Base-by-base conservation (phyloP, 2,888 invertebrate species). In the Diarsia rubi region DNA sequence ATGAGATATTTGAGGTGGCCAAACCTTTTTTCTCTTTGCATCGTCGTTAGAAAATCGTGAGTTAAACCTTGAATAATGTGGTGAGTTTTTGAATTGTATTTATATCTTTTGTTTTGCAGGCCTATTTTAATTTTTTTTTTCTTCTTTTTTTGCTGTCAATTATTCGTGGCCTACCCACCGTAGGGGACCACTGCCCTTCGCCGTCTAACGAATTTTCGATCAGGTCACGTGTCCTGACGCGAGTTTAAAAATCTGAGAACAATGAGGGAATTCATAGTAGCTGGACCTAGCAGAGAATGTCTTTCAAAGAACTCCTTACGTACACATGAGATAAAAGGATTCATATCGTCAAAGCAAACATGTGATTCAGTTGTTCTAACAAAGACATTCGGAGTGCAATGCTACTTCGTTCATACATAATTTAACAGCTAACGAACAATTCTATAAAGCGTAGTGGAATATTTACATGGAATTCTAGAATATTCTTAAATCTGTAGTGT, bases 361-460 rank as follows among this genome's bases (percentile, higher is more conserved):
- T 44, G 11, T 44, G 57, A 59, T 57, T 57, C n/a, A 67, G 47
- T 57, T 37, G 47, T 57, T 37, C 19, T 9, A 70, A 57, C 47
- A 57, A 45, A 57, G 44, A 52, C 52, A 54, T 74, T 42, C 52
- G 37, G 37, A 65, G 54, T 54, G 62, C 66, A 69, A 42, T 57
- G 44, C 47, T 74, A 27, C 45, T 44, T 60, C 11, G 65, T 24
- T 44, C 54, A 27, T 54, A 59, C 49, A 52, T 77, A 45, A 45
- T 70, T 79, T 75, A 59, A 76, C 14, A 65, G 44, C 16, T 9
- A 67, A 52, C 57, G 19, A 70, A 52, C 47, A 31, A 69, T 65
- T 57, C 54, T 54, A 21, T 49, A 47, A n/a, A 27, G 21, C 27
- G 37, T 19, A 27, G 27, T 67, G 31, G 21, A 79, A 63, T 42